Base-by-base conservation (phyloP, 2,797 vertebrate species). In the Amblyraja radiata region DNA sequence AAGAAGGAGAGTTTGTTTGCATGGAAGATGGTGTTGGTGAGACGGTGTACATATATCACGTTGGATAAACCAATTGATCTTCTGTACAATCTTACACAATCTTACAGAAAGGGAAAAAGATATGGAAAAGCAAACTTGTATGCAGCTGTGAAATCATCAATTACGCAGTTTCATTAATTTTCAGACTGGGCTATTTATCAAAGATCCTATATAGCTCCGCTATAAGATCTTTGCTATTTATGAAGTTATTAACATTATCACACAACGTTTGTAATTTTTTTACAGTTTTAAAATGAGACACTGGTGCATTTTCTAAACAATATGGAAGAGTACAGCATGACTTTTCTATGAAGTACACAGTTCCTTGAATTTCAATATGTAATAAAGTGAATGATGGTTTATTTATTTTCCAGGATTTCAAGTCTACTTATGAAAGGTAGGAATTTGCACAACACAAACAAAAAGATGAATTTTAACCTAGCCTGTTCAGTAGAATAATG, bases 391-490 rank as follows among this genome's bases (percentile, higher is more conserved):
- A 74, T 76, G 90, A 54, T 74, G 39, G 13, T 14, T 54, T 92
- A 92, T 91, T 25, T 91, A 4, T 74, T 92, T 91, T 58, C 39
- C 46, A 92, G 90, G 90, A 76, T 54, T 92, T 92, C 90, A 92
- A 92, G 54, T 92, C 90, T 54, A 92, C 90, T 16, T 54, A 92
- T 16, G 90, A 92, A 92, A 92, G 90, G 90, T 92, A 92, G 73
- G 84, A 88, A 32, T 36, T 88, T 32, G 10, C 61, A 1, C 65
- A 36, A 68, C 13, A 88, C 84, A 36, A 68, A 0, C 1, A 32
- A 68, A 88, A 88, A n/a, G 14, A 63, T 9, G 32, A 8, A 32
- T 36, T 25, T 83, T 83, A 58, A 58, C 46, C 28, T 54, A 58
- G 79, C 80, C 23, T 25, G 0, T 83, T 21, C 23, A 4, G 46